These are phyloP conservation scores for Cyphotilapia sp. DNA, from an alignment of 2,113 vertebrate genomes.

Conservation along the genomic window DNA sequence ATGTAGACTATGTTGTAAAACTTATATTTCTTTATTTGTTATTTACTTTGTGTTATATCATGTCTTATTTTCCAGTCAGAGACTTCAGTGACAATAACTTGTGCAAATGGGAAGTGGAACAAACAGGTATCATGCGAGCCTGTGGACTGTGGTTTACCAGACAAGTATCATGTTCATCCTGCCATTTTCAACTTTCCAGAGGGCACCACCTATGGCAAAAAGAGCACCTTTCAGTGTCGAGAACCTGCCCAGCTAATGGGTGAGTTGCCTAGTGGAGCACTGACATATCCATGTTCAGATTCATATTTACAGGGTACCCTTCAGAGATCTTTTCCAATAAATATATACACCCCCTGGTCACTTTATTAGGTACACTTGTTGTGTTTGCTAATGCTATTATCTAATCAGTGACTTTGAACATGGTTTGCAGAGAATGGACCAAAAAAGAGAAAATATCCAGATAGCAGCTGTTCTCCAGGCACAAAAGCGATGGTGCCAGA, in stretches of 20 bases:
- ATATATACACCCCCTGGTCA: not conserved
- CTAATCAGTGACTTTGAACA: not conserved
- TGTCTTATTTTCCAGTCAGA: slow-evolving; percentile 61
- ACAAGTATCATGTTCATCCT: slow-evolving; percentile 91
- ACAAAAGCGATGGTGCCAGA: not conserved
- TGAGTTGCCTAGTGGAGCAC: slow-evolving; percentile 52
- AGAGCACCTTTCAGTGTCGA: slow-evolving; percentile 85
- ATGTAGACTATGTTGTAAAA: not conserved
- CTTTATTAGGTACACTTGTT: not conserved
- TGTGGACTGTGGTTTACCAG: slow-evolving; percentile 91
- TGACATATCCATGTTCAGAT: not conserved
- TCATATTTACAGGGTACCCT: not conserved
- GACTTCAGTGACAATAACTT: slow-evolving; percentile 82
- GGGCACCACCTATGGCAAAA: slow-evolving; percentile 91
- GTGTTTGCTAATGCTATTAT: not conserved
- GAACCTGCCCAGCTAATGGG: slow-evolving; percentile 90
- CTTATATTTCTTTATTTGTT: not conserved
- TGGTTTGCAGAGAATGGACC: not conserved
- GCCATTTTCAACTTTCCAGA: slow-evolving; percentile 86
- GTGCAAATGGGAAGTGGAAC: slow-evolving; percentile 91
- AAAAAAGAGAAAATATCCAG: not conserved
- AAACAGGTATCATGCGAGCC: slow-evolving; percentile 91
- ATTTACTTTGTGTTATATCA: not conserved
- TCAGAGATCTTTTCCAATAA: not conserved
- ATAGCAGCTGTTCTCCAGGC: not conserved